Conservation (phyloP, 1,140 invertebrate species). For the Psix sp. region DNA sequence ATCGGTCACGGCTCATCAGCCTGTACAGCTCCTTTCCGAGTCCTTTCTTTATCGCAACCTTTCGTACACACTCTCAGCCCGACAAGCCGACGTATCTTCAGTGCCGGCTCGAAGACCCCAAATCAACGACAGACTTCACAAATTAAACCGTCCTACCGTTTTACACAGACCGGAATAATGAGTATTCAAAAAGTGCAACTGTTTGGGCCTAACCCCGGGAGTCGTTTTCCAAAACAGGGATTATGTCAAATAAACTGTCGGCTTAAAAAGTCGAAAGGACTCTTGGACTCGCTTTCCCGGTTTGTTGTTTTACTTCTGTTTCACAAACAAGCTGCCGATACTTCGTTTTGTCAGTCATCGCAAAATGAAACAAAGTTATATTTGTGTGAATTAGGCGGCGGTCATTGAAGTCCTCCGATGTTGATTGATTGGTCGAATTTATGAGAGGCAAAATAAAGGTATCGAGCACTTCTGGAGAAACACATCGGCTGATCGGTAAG, state of each 20-base stretch:
- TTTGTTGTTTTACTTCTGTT: conserved; percentile 36
- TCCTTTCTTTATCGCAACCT: conserved; percentile 62
- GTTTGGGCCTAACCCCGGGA: conserved; percentile 6
- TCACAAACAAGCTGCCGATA: conserved; percentile 35
- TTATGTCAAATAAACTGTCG: conserved; percentile 38
- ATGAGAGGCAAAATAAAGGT: conserved; percentile 18
- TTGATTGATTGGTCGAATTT: conserved; percentile 38
- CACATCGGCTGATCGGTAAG: conserved; percentile 3
- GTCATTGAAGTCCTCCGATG: background rate
- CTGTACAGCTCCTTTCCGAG: conserved; percentile 63
- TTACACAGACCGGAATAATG: conserved; percentile 40
- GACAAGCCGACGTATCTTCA: conserved; percentile 17
- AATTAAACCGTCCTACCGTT: conserved; percentile 58
- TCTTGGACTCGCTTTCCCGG: background rate
- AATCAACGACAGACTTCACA: conserved; percentile 69
- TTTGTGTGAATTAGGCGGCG: conserved; percentile 13
- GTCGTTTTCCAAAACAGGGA: conserved; percentile 12
- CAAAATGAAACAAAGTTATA: conserved; percentile 5
- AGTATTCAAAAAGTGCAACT: conserved; percentile 43
- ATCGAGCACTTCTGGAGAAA: conserved; percentile 5
- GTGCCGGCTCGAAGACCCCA: conserved; percentile 56
- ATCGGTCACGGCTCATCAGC: conserved; percentile 74
- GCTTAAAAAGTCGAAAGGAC: conserved; percentile 31
- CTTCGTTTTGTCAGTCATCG: conserved; percentile 20
- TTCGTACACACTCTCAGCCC: conserved; percentile 38